Conservation (phyloP, 2,797 vertebrate genomes). For the Propithecus perrieri region DNA sequence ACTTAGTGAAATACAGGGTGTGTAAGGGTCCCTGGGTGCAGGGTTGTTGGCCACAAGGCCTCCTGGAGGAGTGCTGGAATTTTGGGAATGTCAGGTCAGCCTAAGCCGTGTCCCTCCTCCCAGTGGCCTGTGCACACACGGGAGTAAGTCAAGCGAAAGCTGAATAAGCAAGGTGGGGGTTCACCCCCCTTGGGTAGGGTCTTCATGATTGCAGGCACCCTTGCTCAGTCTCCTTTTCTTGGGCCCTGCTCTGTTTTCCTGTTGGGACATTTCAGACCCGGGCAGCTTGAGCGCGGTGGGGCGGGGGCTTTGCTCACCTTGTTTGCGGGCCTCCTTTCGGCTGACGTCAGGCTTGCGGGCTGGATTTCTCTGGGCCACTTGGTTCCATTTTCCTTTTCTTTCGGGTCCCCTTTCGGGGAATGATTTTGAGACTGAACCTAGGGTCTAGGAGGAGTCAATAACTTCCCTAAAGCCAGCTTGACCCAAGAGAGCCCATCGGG, state of each 20-base stretch:
- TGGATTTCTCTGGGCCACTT: neutral
- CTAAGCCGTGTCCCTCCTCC: neutral
- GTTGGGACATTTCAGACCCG: neutral
- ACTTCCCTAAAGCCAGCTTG: neutral
- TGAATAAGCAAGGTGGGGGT: neutral
- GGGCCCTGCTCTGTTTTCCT: neutral
- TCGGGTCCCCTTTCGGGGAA: neutral
- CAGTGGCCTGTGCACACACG: neutral
- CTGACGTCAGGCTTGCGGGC: neutral
- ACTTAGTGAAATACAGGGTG: too few species aligned
- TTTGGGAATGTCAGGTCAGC: neutral
- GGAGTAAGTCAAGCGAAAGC: neutral
- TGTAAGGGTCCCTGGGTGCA: accelerated
- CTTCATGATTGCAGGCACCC: neutral
- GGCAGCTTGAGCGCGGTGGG: neutral
- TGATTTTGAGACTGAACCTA: neutral
- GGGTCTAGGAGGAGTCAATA: neutral
- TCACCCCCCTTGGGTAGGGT: neutral
- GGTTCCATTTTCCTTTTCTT: neutral
- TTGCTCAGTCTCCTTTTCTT: neutral
- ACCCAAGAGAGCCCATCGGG: neutral
- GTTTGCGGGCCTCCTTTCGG: neutral
- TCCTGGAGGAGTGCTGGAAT: neutral
- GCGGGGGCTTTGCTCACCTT: neutral
- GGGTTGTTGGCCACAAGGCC: neutral